phyloP scores from a whole-genome alignment of 2,888 invertebrate genomes.

The Empis livida region DNA sequence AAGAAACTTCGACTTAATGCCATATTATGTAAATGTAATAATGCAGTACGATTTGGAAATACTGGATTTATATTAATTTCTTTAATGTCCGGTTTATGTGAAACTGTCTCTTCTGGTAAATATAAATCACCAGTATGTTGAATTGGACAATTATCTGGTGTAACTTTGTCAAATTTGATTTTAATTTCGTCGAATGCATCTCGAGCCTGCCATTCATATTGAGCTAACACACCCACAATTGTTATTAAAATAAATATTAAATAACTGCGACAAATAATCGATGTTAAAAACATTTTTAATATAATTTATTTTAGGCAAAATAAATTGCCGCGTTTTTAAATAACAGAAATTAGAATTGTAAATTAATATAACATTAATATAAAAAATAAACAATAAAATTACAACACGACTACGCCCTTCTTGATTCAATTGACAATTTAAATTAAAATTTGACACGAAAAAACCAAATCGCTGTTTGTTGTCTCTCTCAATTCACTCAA shows the following conservation, averaged over 20 bases:
- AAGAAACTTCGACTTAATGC: constrained; percentile 92
- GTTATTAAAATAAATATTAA: constrained; percentile 23
- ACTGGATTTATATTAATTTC: constrained; percentile 89
- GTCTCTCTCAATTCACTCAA: too few relatives aligned
- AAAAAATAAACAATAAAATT: background rate
- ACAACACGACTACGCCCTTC: too few relatives aligned
- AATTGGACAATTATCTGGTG: constrained; percentile 78
- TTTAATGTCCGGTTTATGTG: constrained; percentile 86
- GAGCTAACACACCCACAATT: constrained; percentile 52
- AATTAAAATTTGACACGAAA: too few relatives aligned
- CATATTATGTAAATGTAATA: constrained; percentile 90
- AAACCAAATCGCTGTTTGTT: too few relatives aligned
- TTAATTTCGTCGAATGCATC: constrained; percentile 86
- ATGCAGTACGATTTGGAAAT: constrained; percentile 84
- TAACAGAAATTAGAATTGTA: background rate
- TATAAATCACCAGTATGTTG: constrained; percentile 73
- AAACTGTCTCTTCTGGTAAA: constrained; percentile 70
- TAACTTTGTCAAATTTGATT: constrained; percentile 69
- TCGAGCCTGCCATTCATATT: constrained; percentile 83
- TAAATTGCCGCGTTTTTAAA: constrained; percentile 1
- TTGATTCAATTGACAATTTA: too few relatives aligned
- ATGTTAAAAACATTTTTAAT: constrained; percentile 19
- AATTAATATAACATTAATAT: too few relatives aligned
- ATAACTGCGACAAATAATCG: constrained; percentile 31
- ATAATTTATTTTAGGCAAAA: background rate